Conservation (phyloP, 2,113 vertebrate species). For the Myrmophylax atrothorax region DNA sequence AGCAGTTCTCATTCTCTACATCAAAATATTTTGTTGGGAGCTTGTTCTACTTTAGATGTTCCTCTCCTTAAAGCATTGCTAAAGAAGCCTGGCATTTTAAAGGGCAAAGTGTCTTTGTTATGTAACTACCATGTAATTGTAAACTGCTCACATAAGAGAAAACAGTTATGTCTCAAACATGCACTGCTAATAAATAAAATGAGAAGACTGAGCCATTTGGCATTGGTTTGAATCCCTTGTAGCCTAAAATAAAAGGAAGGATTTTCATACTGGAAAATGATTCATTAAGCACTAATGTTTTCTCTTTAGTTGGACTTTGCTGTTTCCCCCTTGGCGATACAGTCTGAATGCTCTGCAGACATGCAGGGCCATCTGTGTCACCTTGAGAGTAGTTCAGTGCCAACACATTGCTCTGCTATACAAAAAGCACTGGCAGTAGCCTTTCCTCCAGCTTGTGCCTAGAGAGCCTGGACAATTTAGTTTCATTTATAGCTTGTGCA, state of each 20-base stretch:
- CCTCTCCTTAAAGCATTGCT: not conserved
- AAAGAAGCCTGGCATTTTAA: conserved; percentile 34
- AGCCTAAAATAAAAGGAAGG: conserved; percentile 60
- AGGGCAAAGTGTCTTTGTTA: conserved; percentile 45
- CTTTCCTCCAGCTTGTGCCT: not conserved
- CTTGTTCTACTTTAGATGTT: not conserved
- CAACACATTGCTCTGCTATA: not conserved
- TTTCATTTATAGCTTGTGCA: not conserved
- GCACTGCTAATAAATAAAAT: conserved; percentile 59
- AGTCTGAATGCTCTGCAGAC: conserved; percentile 49
- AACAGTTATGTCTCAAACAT: conserved; percentile 17
- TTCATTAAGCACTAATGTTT: conserved; percentile 66
- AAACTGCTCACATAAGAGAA: conserved; percentile 46
- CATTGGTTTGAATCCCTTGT: conserved; percentile 57
- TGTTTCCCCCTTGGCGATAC: conserved; percentile 40
- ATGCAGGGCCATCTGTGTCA: conserved; percentile 55
- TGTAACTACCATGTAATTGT: conserved; percentile 60
- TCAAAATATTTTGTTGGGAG: not conserved
- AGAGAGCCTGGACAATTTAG: not conserved
- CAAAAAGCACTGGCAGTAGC: not conserved
- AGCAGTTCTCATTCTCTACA: not conserved
- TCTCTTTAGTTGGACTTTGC: conserved; percentile 50
- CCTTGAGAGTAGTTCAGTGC: conserved; percentile 46
- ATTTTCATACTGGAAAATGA: conserved; percentile 63
- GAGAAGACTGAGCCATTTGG: conserved; percentile 52